Base-by-base conservation (phyloP, 1,140 invertebrate species). In the Araneus ventricosus region DNA sequence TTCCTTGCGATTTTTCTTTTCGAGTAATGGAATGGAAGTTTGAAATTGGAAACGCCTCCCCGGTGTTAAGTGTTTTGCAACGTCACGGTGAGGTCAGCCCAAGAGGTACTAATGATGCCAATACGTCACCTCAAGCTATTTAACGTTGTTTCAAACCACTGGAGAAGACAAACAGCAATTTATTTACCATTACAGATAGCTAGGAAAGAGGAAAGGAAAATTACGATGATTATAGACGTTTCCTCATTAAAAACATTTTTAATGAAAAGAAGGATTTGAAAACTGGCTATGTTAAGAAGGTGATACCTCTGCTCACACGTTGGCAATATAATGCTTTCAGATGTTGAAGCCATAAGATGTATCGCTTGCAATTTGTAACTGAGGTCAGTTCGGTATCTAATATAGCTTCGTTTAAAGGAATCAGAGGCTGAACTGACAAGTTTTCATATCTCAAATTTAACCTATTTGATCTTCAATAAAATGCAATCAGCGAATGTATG, bases 11-110 rank as follows among this genome's bases (percentile, higher is more conserved):
- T 61, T 45, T 34, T 75, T 75, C 70, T 75, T 75, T 75, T 75
- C 30, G 70, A 37, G 70, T 86, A 86, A 86, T 86, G 41, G 84
- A 86, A 61, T 86, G 57, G 20, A 61, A 45, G 84, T 45, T 61
- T 61, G 52, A 24, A 86, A 34, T 86, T 61, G 57, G 84, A 45
- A 57, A 39, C 84, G 84, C 84, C 84, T 61, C 84, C 57, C 41
- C 45, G 57, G 57, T 57, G 45, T 86, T 59, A 61, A 61, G 84
- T 61, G 57, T 75, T 75, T 86, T 57, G 45, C 30, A 61, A 59
- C 70, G 37, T 75, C 30, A 2, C 30, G 17, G 57, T 45, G n/a
- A 45, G 45, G 45, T 34, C 57, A 86, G 20, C 45, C 37, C 4
- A 27, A 22, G 27, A 57, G 30, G 34, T 27, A 30, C 57, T 86